Evolutionary conservation across 1,140 invertebrate genomes (phyloP).

Genomic region (Ceratina australensis): DNA sequence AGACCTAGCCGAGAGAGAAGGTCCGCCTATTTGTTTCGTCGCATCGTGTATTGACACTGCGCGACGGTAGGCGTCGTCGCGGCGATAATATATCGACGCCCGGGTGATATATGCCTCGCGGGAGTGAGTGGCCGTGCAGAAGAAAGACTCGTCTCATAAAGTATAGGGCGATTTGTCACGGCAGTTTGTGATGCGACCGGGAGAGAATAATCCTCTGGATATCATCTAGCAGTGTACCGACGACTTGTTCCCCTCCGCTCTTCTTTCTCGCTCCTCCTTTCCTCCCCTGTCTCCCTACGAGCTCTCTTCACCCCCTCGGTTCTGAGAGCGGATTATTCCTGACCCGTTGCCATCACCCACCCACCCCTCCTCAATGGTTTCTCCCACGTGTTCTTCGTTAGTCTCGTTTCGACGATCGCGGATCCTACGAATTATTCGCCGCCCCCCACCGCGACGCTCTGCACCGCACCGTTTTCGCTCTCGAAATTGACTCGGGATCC

Average conservation of each 20-base stretch:
- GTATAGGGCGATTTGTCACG: slow-evolving; percentile 74
- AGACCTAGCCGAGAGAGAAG: not conserved
- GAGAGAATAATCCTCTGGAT: slow-evolving; percentile 75
- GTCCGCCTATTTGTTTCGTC: slow-evolving; percentile 60
- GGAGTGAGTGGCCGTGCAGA: slow-evolving; percentile 67
- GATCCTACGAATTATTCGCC: slow-evolving; percentile 38
- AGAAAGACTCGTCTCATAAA: slow-evolving; percentile 72
- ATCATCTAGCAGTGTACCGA: slow-evolving; percentile 65
- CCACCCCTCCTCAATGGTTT: not conserved
- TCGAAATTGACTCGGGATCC: not conserved
- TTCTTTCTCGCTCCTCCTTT: slow-evolving; percentile 4
- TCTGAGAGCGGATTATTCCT: slow-evolving; percentile 62
- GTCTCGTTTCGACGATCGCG: slow-evolving; percentile 48
- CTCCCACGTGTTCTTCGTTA: slow-evolving; percentile 60
- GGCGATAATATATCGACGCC: slow-evolving; percentile 74
- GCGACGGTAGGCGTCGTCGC: slow-evolving; percentile 68
- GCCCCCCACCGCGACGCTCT: not conserved
- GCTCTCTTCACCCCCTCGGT: slow-evolving; percentile 44
- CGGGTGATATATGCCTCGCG: slow-evolving; percentile 72
- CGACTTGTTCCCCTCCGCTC: slow-evolving; percentile 50
- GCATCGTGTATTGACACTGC: slow-evolving; percentile 67
- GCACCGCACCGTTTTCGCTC: not conserved
- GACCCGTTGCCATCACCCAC: slow-evolving; percentile 35
- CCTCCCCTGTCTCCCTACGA: slow-evolving; percentile 21
- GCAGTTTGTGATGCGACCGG: slow-evolving; percentile 72